A percentile compares a stretch with the other conserved stretches of the same genome.
These are phyloP conservation scores for Salvelinus sp. DNA, from an alignment of 2,113 vertebrate genomes.

Conservation along the genomic window DNA sequence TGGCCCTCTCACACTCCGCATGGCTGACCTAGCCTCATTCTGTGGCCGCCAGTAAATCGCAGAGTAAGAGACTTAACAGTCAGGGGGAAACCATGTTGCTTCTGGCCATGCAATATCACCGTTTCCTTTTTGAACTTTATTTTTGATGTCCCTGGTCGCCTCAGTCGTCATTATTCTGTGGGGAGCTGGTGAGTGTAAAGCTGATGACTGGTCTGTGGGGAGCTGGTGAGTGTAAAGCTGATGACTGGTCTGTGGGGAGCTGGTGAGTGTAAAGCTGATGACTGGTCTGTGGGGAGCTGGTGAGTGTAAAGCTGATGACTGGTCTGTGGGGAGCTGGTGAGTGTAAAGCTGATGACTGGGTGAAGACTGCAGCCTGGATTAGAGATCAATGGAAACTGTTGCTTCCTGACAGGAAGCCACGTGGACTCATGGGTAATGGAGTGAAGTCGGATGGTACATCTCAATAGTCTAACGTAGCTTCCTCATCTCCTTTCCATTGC, in stretches of 20 bases:
- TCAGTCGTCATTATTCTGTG: not conserved
- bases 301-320: too few species aligned
- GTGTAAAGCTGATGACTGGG: not conserved
- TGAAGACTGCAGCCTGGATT: constrained; percentile 10
- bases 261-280: too few species aligned
- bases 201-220: too few species aligned
- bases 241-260: too few species aligned
- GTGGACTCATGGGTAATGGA: not conserved
- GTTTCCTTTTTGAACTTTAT: not conserved
- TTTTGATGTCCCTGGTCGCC: constrained; percentile 3
- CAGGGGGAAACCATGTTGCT: not conserved
- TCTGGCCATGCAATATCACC: not conserved
- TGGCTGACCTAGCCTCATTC: not conserved
- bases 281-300: too few species aligned
- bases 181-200: not conserved
- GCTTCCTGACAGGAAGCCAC: constrained; percentile 15
- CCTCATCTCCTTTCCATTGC: too few species aligned
- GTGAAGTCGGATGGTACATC: not conserved
- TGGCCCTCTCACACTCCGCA: not conserved
- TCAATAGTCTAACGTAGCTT: too few species aligned
- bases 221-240: too few species aligned
- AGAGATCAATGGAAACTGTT: constrained; percentile 16
- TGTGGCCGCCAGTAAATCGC: not conserved
- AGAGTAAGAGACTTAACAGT: not conserved
- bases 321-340: too few species aligned